These are phyloP conservation scores for Drosophila arawakana DNA, from an alignment of 1,140 invertebrate species.

Conservation along the genomic window DNA sequence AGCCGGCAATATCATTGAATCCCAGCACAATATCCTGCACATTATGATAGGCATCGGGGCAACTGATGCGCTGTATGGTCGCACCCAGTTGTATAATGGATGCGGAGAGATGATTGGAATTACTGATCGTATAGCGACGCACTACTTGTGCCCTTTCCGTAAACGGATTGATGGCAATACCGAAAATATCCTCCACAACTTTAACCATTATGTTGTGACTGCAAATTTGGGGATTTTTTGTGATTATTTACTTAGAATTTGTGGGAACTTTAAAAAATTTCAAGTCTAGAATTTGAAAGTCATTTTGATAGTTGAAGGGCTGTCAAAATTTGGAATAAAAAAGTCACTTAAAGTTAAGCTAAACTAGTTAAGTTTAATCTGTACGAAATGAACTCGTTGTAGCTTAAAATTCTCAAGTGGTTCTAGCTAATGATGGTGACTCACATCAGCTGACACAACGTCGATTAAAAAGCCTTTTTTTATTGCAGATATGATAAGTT, in stretches of 20 bases:
- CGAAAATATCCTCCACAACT: slow-evolving; percentile 73
- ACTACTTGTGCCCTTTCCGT: slow-evolving; percentile 80
- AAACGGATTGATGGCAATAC: slow-evolving; percentile 62
- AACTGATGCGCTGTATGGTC: slow-evolving; percentile 89
- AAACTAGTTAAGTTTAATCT: too few relatives aligned
- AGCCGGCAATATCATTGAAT: slow-evolving; percentile 89
- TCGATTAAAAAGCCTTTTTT: too few relatives aligned
- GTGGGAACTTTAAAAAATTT: background rate
- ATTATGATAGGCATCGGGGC: slow-evolving; percentile 89
- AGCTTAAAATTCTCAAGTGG: too few relatives aligned
- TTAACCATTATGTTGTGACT: slow-evolving; percentile 60
- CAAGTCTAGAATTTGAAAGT: background rate
- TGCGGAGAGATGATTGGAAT: slow-evolving; percentile 85
- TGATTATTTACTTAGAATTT: background rate
- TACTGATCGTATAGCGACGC: slow-evolving; percentile 87
- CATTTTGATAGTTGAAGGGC: background rate
- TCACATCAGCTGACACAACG: too few relatives aligned
- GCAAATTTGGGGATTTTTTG: slow-evolving; percentile 5
- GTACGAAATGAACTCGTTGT: too few relatives aligned
- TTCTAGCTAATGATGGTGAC: too few relatives aligned
- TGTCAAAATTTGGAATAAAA: too few relatives aligned
- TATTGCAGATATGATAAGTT: too few relatives aligned
- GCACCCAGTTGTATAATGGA: slow-evolving; percentile 86
- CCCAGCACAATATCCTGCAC: slow-evolving; percentile 90
- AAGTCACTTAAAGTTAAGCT: too few relatives aligned